Conservation (phyloP, 2,113 vertebrate species). For the Rhabdornis inornatus region DNA sequence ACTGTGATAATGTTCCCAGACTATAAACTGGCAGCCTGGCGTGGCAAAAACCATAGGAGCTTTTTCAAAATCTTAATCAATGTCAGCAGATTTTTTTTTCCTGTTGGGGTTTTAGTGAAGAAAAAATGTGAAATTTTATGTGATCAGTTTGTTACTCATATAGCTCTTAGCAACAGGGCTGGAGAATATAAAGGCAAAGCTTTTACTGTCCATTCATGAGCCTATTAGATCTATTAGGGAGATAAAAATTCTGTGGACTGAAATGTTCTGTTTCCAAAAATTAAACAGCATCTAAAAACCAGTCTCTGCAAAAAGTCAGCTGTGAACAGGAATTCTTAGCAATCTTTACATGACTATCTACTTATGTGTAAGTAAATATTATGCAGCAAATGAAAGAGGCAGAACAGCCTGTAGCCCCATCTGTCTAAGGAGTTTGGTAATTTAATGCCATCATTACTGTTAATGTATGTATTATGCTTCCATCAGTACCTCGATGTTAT, state of each 20-base stretch:
- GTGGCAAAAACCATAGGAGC: slow-evolving; percentile 7
- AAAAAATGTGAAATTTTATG: slow-evolving; percentile 31
- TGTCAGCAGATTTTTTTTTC: slow-evolving; percentile 22
- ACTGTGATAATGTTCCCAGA: slow-evolving; percentile 46
- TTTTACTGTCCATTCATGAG: neutral
- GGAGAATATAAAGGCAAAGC: neutral
- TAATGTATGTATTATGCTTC: neutral
- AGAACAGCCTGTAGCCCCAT: neutral
- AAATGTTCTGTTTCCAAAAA: neutral
- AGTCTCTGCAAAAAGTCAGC: neutral
- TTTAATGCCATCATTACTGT: neutral
- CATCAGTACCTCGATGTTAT: neutral
- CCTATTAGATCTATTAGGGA: neutral
- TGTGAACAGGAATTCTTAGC: neutral
- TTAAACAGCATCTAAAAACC: neutral
- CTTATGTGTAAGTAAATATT: neutral
- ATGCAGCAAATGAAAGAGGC: neutral
- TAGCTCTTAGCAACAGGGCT: slow-evolving; percentile 20
- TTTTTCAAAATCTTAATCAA: slow-evolving; percentile 59
- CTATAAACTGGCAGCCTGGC: slow-evolving; percentile 46
- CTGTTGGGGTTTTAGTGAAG: neutral
- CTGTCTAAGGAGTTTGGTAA: neutral
- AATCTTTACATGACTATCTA: neutral
- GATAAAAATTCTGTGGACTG: neutral
- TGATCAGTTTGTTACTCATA: neutral